Percentiles rank a stretch among this genome's conserved stretches.
phyloP scores from a whole-genome alignment of 2,113 vertebrate genomes.

The Raja brachyura region DNA sequence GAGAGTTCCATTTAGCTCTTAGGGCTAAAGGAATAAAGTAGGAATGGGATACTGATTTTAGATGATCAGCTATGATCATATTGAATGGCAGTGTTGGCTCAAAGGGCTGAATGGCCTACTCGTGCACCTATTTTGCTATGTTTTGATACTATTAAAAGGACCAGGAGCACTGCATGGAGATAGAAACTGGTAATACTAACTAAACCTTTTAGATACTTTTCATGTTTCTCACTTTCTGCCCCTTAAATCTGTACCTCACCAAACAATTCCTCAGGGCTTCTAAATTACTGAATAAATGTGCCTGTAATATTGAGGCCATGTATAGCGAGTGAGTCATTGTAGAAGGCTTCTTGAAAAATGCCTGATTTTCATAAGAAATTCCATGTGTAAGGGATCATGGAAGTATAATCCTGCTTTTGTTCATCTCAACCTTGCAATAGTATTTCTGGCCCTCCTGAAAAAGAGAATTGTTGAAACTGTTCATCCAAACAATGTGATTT shows the following conservation, averaged over 20 bases:
- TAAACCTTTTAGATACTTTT: constrained; percentile 25
- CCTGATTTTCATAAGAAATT: neutral
- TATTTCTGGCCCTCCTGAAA: neutral
- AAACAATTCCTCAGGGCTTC: neutral
- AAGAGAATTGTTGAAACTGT: neutral
- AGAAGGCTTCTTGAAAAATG: no score
- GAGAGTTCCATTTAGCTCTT: no score
- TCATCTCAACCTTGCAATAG: neutral
- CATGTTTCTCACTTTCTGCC: constrained; percentile 31
- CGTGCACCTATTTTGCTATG: no score
- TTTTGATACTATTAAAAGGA: neutral
- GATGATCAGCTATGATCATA: no score
- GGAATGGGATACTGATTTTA: no score
- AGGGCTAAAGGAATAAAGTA: no score
- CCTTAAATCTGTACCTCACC: neutral
- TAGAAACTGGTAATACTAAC: neutral
- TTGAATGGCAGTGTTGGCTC: no score
- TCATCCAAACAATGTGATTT: no score
- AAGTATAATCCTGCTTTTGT: neutral
- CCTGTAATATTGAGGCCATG: no score
- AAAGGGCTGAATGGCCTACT: no score
- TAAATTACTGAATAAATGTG: neutral
- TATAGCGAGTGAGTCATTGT: no score
- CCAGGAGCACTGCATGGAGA: neutral
- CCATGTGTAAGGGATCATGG: neutral